Percentiles rank a stretch among this genome's conserved stretches.
These are phyloP conservation scores for Percopsis omiscomaycus DNA, from an alignment of 2,797 vertebrate genomes.

Conservation along the genomic window DNA sequence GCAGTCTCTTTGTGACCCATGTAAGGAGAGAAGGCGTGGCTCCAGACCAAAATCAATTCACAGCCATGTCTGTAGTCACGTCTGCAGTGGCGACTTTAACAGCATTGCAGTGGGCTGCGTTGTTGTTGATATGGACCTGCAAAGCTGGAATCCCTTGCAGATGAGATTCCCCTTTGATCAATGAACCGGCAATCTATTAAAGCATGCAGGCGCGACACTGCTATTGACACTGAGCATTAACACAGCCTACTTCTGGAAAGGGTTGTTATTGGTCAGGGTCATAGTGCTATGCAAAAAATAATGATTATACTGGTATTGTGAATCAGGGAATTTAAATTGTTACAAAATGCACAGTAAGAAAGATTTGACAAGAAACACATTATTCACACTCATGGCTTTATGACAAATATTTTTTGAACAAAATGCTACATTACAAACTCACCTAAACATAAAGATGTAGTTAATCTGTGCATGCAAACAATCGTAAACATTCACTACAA, in stretches of 20 bases:
- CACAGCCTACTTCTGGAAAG: background rate
- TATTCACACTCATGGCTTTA: conserved; percentile 74
- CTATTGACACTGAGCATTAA: conserved; percentile 5
- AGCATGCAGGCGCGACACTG: conserved; percentile 6
- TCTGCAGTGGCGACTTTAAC: conserved; percentile 41
- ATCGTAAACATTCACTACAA: conserved; percentile 41
- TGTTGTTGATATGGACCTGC: conserved; percentile 26
- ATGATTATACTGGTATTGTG: no score
- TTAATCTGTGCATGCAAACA: conserved; percentile 62
- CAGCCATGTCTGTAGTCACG: conserved; percentile 56
- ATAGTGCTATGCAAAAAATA: background rate
- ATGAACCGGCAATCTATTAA: background rate
- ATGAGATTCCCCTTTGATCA: conserved; percentile 23
- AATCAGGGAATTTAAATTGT: no score
- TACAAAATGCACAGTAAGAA: background rate
- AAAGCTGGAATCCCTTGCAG: conserved; percentile 9
- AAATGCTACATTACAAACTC: conserved; percentile 64
- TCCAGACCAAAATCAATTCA: conserved; percentile 50
- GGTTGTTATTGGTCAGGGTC: background rate
- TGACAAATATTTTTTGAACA: conserved; percentile 60
- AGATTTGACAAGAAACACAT: background rate
- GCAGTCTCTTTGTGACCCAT: conserved; percentile 14
- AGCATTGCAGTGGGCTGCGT: conserved; percentile 45
- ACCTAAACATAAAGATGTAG: conserved; percentile 51
- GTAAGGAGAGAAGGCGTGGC: conserved; percentile 24